Evolutionary conservation across 2,797 vertebrate species (phyloP), one percentile per base, ranked within the genome.

Genomic region (Chromobotia macracanthus): DNA sequence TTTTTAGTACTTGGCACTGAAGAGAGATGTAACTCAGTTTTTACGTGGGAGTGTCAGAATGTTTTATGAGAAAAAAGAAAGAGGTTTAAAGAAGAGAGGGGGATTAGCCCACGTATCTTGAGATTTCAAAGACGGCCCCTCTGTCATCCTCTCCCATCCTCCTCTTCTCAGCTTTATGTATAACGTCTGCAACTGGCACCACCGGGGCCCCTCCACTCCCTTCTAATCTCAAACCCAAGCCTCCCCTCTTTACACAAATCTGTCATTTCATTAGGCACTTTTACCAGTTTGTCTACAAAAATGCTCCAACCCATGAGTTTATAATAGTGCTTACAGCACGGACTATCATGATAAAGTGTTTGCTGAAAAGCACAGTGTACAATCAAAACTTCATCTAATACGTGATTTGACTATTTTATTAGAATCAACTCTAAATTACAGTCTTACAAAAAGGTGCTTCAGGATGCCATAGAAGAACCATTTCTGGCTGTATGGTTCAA

Each of bases 181-280:
- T 78, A 55, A 63, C 63, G 50, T 68, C 76, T 63, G 80, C 71
- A 83, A 69, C 77, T 82, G 84, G 80, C 77, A 86, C 69, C 65
- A 72, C 51, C 73, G 72, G 15, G 51, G 46, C 67, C 51, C 41
- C 44, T 61, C 31, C 51, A 64, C 77, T 79, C 68, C 69, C 68
- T 72, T 72, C 77, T 72, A 58, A 65, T 72, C 68, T 79, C 68
- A 55, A 72, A 66, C 77, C 64, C 16, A 19, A 2, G 55, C 75
- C 66, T 68, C 63, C 66, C 63, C 63, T 55, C 19, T 44, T 21
- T 25, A 23, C 51, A 12, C 51, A 31, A 72, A 72, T 65, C 61
- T 44, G 21, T 80, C 16, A 72, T n/a, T 71, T 68, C 16, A 72
- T 28, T 38, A 25, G 63, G 23, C 21, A 16, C 50, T 19, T 41